phyloP scores from a whole-genome alignment of 2,888 invertebrate genomes.

The Uropetala carovei region DNA sequence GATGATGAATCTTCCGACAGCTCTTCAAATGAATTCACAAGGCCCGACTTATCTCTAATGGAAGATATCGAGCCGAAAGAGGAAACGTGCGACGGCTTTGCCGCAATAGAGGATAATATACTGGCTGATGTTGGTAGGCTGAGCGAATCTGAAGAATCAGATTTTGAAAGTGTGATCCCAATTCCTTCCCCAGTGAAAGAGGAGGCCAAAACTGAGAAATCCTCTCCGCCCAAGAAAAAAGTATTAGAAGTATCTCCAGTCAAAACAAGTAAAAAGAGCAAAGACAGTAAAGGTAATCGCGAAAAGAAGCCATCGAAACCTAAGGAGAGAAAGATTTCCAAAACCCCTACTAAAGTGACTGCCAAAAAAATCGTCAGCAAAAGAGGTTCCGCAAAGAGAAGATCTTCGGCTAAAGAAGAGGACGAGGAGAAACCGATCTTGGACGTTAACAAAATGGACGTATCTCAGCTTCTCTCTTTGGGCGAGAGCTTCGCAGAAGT shows the following conservation, averaged over 20 bases:
- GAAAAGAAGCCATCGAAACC: constrained; percentile 3
- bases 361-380: constrained; percentile 79
- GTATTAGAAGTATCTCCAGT: constrained; percentile 47
- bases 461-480: constrained; percentile 81
- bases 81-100: constrained; percentile 50
- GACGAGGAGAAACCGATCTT: constrained; percentile 68
- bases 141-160: constrained; percentile 72
- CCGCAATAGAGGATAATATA: constrained; percentile 72
- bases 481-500: constrained; percentile 76
- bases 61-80: not conserved
- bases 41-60: constrained; percentile 42
- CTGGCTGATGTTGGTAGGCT: constrained; percentile 71
- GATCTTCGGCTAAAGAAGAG: constrained; percentile 65
- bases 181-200: constrained; percentile 58
- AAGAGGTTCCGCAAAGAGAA: constrained; percentile 71
- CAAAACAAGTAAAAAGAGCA: not conserved
- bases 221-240: constrained; percentile 40
- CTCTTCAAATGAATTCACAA: constrained; percentile 39
- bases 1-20: constrained; percentile 34
- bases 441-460: constrained; percentile 75
- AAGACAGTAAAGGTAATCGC: constrained; percentile 9
- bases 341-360: constrained; percentile 74
- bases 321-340: constrained; percentile 66
- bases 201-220: constrained; percentile 64
- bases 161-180: constrained; percentile 65